A percentile compares a stretch with the other conserved stretches of the same genome.
Conservation (phyloP, 2,888 invertebrate species). For the Sinohyriopsis cumingii region DNA sequence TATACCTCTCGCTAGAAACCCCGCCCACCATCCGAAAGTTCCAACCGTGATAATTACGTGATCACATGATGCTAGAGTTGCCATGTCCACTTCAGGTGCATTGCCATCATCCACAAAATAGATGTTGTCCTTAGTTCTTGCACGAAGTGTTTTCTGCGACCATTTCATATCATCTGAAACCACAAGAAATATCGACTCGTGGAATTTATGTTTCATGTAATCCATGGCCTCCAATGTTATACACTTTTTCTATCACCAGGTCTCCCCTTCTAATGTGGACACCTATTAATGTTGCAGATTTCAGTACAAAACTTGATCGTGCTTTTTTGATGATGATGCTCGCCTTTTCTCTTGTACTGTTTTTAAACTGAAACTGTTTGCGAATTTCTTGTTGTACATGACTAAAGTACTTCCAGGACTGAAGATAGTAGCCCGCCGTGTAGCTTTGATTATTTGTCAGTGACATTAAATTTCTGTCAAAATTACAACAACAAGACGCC, state of each 20-base stretch:
- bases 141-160: background rate
- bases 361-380: constrained; percentile 21
- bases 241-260: constrained; percentile 1
- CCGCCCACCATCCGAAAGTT: constrained; percentile 34
- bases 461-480: background rate
- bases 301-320: constrained; percentile 2
- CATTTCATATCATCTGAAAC: constrained; percentile 26
- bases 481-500: background rate
- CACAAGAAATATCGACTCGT: constrained; percentile 18
- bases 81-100: constrained; percentile 13
- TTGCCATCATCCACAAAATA: too few relatives aligned
- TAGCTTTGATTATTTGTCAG: constrained; percentile 11
- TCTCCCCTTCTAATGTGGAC: constrained; percentile 27
- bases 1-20: constrained; percentile 20
- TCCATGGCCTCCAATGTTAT: constrained; percentile 3
- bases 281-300: constrained; percentile 6
- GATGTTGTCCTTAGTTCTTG: too few relatives aligned
- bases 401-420: constrained; percentile 32
- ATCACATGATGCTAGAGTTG: constrained; percentile 18
- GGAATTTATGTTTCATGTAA: constrained; percentile 7
- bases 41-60: constrained; percentile 27
- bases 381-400: constrained; percentile 10
- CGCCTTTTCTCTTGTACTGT: constrained; percentile 5
- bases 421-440: constrained; percentile 28
- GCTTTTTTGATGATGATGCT: constrained; percentile 1